Evolutionary conservation across 37 sponge, comb jelly and placozoan genomes (phyloP), one percentile per base, ranked within the genome.

Genomic region (Corticium candelabrum): DNA sequence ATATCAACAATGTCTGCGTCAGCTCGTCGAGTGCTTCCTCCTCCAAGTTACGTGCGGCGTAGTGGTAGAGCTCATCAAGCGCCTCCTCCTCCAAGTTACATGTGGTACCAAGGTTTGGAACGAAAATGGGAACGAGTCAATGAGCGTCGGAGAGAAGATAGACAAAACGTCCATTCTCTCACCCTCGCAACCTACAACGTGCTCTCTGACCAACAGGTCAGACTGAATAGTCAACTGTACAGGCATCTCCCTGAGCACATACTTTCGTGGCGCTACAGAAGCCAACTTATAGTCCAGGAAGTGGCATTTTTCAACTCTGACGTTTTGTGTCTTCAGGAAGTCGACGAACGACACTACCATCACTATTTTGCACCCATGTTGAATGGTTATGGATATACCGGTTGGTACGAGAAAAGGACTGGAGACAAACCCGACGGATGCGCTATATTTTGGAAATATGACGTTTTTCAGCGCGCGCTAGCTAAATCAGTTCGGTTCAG

Each of bases 291-390:
- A 11, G 15, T 50, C 15, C 62, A 50, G 21, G 62, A 50, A 50
- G 21, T 50, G 15, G 62, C 62, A 27, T 50, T 27, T 21, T 50
- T 50, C 62, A 50, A 50, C 11, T 21, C 81, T 72, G 74, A 94
- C 86, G 80, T 94, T 7, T 27, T 91, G 56, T 95, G 96, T 50
- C 74, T 95, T 2, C 96, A 95, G 74, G 96, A 95, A 70, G 90
- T 95, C 7, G 74, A 95, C 27, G 82, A 86, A 31, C 74, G 84
- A 0, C 83, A 86, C 34, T 95, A 82, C 62, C 27, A 78, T 1
- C 4, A 50, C 0, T 89, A 78, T 74, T 91, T 87, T 70, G 11
- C 35, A 32, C 90, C 89, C 0, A 39, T 87, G 37, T 78, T 91
- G 27, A 29, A 41, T 21, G 27, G 62, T 34, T 70, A 72, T 11